Evolutionary conservation across 1,140 invertebrate genomes (phyloP), one percentile per base, ranked within the genome.

Genomic region (Melanaphis sacchari): DNA sequence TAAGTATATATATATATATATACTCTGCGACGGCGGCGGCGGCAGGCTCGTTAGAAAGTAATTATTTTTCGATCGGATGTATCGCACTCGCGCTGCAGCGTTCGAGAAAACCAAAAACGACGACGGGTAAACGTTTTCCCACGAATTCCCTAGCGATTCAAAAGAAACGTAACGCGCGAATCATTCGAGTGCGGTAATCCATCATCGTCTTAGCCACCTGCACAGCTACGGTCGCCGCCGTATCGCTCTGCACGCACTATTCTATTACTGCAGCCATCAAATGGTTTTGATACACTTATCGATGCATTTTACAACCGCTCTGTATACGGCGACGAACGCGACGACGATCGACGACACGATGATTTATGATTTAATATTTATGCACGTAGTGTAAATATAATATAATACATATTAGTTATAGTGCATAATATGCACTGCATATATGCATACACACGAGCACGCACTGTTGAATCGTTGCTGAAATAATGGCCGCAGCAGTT

Each of bases 41-140:
- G 21, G 36, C 6, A 36, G 21, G n/a, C n/a, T 82, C 36, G 76
- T 82, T 82, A 82, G 36, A 82, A 38, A 82, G 36, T 82, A 82
- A 82, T 82, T 82, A 82, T 82, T 82, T 82, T 82, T 38, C 36
- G 76, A 82, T 82, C 76, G 76, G 36, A 38, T 18, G 59, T 66
- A 66, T 6, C 15, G 59, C n/a, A 9, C 54, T 26, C 54, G 54
- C 18, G 66, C n/a, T 4, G 59, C 59, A 15, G 15, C 36, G 36
- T 82, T 38, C 36, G 76, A 24, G 76, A 36, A 82, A 82, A 38
- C 76, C 36, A 9, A 82, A 76, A 76, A 76, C 59, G 59, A 24
- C 36, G 36, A 82, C n/a, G 76, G 76, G n/a, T 82, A 82, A 38
- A 38, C 76, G 76, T 38, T 82, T 82, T 82, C 76, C 36, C 76